A percentile compares a stretch with the other conserved stretches of the same genome.
Evolutionary conservation across 2,888 invertebrate genomes (phyloP).

Genomic region (Phalera bucephala): DNA sequence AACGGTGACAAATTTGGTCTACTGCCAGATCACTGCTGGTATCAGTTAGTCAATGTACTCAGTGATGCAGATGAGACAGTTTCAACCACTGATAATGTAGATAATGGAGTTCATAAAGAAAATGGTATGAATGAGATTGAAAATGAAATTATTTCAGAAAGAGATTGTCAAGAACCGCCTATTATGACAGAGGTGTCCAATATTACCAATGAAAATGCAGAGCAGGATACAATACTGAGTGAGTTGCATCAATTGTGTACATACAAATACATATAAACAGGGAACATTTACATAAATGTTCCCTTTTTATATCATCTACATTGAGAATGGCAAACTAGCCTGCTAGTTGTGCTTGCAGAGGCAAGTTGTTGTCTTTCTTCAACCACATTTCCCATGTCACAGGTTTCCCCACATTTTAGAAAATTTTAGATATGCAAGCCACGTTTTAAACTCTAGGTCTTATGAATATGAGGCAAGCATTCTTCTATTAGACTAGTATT

Average conservation of each 20-base stretch:
- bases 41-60: slow-evolving; percentile 49
- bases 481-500: too few species aligned
- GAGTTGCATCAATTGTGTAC: slow-evolving; percentile 1
- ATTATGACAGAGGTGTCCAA: slow-evolving; percentile 8
- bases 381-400: too few species aligned
- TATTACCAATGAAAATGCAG: slow-evolving; percentile 6
- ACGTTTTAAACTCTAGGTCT: too few species aligned
- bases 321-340: too few species aligned
- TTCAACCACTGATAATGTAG: slow-evolving; percentile 7
- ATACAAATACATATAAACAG: too few species aligned
- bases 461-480: too few species aligned
- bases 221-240: slow-evolving; percentile 1
- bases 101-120: slow-evolving; percentile 3
- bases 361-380: too few species aligned
- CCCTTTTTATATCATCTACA: too few species aligned
- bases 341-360: too few species aligned
- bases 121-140: not conserved
- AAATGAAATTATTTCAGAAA: slow-evolving; percentile 1
- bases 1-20: slow-evolving; percentile 81
- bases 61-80: slow-evolving; percentile 10
- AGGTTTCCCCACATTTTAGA: too few species aligned
- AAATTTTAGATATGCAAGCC: too few species aligned
- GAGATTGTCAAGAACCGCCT: slow-evolving; percentile 2
- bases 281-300: too few species aligned
- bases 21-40: slow-evolving; percentile 75